phyloP scores from a whole-genome alignment of 2,113 vertebrate species.

The Opisthocomus hoazin region DNA sequence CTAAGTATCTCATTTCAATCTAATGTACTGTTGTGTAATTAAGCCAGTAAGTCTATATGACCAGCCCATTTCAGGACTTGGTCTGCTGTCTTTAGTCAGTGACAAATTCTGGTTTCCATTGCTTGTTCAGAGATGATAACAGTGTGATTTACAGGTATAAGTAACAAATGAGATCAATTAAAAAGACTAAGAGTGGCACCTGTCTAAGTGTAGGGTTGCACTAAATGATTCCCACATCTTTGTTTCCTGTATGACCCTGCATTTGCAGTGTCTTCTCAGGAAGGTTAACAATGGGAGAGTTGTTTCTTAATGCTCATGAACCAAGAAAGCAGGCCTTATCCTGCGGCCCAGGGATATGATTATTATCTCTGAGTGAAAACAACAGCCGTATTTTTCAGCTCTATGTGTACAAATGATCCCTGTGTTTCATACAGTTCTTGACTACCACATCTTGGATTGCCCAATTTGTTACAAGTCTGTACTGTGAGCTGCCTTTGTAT shows the following conservation, averaged over 20 bases:
- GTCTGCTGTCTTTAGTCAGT: slow-evolving; percentile 66
- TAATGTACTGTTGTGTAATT: slow-evolving; percentile 81
- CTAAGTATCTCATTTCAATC: slow-evolving; percentile 83
- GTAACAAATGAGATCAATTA: slow-evolving; percentile 99
- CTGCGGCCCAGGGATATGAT: slow-evolving; percentile 75
- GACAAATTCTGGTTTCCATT: slow-evolving; percentile 77
- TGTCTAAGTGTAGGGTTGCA: slow-evolving; percentile 88
- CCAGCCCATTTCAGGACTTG: slow-evolving; percentile 62
- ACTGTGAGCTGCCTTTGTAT: slow-evolving; percentile 67
- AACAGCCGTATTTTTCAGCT: slow-evolving; percentile 72
- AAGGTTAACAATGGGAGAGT: slow-evolving; percentile 81
- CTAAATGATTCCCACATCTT: slow-evolving; percentile 84
- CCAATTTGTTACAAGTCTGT: slow-evolving; percentile 86
- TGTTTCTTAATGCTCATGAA: slow-evolving; percentile 85
- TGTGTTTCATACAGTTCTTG: slow-evolving; percentile 62
- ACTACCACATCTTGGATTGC: slow-evolving; percentile 74
- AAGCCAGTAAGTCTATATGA: slow-evolving; percentile 85
- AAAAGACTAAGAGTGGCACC: slow-evolving; percentile 88
- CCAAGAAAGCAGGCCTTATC: slow-evolving; percentile 80
- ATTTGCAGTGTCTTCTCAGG: slow-evolving; percentile 79
- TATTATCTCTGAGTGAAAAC: slow-evolving; percentile 76
- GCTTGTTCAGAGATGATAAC: slow-evolving; percentile 80
- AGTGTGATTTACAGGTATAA: slow-evolving; percentile 89
- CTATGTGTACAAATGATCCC: slow-evolving; percentile 73
- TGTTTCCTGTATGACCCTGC: slow-evolving; percentile 80